These are phyloP conservation scores for Chrysomallon squamiferum DNA, from an alignment of 1,140 invertebrate species.

Conservation along the genomic window DNA sequence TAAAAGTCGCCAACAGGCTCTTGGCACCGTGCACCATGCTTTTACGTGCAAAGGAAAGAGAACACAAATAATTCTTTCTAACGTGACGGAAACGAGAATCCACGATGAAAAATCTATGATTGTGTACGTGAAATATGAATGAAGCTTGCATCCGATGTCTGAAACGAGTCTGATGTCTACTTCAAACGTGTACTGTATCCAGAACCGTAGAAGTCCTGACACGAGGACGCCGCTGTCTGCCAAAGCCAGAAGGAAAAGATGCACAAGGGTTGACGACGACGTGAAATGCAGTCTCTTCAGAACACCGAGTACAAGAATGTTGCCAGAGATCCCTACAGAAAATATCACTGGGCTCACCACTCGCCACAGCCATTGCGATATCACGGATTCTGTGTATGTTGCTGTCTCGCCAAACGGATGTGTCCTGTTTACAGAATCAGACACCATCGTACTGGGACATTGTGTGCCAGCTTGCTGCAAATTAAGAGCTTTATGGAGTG, in stretches of 20 bases:
- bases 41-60: not conserved
- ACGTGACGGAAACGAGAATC: not conserved
- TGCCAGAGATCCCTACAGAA: not conserved
- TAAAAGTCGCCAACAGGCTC: not conserved
- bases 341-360: not conserved
- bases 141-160: not conserved
- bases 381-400: not conserved
- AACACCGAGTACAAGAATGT: not conserved
- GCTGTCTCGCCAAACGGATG: no score
- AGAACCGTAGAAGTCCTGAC: not conserved
- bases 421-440: no score
- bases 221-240: not conserved
- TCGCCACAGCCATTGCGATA: conserved; percentile 3
- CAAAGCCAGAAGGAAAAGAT: not conserved
- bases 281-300: not conserved
- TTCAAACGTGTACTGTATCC: not conserved
- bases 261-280: not conserved
- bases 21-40: not conserved
- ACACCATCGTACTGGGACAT: no score
- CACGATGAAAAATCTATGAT: not conserved
- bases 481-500: no score
- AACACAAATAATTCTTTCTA: not conserved
- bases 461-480: no score
- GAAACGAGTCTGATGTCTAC: not conserved
- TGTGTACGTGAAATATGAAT: not conserved